phyloP scores from a whole-genome alignment of 2,113 vertebrate species.

The Lamprologus sp. region DNA sequence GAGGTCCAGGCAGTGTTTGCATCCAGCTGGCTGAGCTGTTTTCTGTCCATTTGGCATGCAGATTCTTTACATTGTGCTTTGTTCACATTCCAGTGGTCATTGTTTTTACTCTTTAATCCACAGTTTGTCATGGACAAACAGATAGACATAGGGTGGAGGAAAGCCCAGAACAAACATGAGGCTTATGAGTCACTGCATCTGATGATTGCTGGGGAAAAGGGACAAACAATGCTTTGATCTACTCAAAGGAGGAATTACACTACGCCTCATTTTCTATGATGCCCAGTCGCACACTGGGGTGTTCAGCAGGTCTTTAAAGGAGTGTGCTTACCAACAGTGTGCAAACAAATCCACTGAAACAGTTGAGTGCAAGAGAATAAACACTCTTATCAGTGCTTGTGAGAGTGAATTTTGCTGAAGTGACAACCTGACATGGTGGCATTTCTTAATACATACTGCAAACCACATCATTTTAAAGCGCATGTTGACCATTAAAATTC shows the following conservation, averaged over 20 bases:
- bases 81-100: background rate
- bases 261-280: background rate
- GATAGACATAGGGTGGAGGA: background rate
- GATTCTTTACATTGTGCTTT: constrained; percentile 23
- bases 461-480: background rate
- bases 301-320: background rate
- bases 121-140: constrained; percentile 2
- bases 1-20: background rate
- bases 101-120: constrained; percentile 5
- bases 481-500: background rate
- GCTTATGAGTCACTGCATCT: background rate
- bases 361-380: background rate
- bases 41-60: background rate
- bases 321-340: background rate
- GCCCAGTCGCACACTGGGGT: background rate
- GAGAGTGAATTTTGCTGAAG: background rate
- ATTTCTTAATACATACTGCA: background rate
- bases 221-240: background rate
- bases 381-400: background rate
- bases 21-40: constrained; percentile 6
- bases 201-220: background rate
- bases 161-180: background rate
- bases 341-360: background rate
- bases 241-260: background rate
- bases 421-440: background rate